Conservation (phyloP, 2,888 invertebrate species). For the Axea sp. region DNA sequence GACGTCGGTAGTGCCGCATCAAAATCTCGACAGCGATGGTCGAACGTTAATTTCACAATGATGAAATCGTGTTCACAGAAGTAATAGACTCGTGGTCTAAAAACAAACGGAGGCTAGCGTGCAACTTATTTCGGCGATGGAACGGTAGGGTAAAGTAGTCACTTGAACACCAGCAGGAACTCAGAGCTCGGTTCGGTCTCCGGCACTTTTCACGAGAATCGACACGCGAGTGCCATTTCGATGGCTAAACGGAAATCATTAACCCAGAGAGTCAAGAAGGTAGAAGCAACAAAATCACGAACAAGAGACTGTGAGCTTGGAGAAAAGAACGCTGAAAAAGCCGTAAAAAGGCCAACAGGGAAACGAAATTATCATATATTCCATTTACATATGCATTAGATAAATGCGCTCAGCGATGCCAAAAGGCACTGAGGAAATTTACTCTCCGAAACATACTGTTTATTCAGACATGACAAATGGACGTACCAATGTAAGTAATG, state of each 20-base stretch:
- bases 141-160: conserved; percentile 31
- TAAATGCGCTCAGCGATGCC: conserved; percentile 3
- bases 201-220: conserved; percentile 61
- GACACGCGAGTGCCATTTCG: conserved; percentile 66
- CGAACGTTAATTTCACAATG: too few relatives aligned
- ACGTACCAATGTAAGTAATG: neutral
- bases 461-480: conserved; percentile 23
- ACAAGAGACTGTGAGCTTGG: conserved; percentile 28
- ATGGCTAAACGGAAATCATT: conserved; percentile 69
- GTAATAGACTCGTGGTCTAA: conserved; percentile 3
- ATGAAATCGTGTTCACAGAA: too few relatives aligned
- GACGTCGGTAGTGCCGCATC: too few relatives aligned
- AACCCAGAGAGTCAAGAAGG: conserved; percentile 67
- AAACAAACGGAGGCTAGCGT: conserved; percentile 18
- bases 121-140: conserved; percentile 30
- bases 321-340: conserved; percentile 28
- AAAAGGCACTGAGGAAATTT: conserved; percentile 19
- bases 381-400: conserved; percentile 41
- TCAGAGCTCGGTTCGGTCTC: conserved; percentile 29
- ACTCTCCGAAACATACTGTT: conserved; percentile 16
- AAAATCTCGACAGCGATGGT: too few relatives aligned
- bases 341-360: conserved; percentile 42
- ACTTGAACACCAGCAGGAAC: conserved; percentile 44
- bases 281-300: conserved; percentile 56
- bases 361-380: conserved; percentile 48